These are phyloP conservation scores for Charadrius vociferus DNA, from an alignment of 2,113 vertebrate species.

Conservation along the genomic window DNA sequence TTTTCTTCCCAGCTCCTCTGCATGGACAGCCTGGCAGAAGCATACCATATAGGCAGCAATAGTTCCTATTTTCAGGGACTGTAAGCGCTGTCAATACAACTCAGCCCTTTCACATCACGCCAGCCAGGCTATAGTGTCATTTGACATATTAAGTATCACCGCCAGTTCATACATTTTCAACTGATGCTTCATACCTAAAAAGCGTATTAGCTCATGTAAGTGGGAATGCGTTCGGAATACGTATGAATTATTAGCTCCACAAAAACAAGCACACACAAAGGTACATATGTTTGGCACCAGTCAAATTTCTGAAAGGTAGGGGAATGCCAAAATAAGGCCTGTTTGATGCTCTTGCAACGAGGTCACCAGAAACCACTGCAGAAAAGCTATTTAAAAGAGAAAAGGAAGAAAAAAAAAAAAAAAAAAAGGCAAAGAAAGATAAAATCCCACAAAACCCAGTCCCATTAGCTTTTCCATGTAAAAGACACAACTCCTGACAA, in stretches of 20 bases:
- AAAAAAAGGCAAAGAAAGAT: not conserved
- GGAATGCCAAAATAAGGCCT: not conserved
- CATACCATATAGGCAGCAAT: rapidly evolving
- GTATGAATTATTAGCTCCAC: not conserved
- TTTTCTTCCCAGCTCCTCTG: not conserved
- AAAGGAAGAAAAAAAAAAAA: not conserved
- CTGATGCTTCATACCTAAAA: not conserved
- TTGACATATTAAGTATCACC: not conserved
- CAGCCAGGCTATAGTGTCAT: not conserved
- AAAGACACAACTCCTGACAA: not conserved
- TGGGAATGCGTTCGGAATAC: not conserved
- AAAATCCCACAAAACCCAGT: not conserved
- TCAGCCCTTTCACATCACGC: not conserved
- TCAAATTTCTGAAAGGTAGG: not conserved
- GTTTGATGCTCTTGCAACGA: not conserved
- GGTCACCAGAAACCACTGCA: not conserved
- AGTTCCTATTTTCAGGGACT: not conserved
- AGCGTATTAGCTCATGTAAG: not conserved
- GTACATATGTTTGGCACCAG: not conserved
- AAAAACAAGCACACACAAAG: not conserved
- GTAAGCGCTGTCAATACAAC: not conserved
- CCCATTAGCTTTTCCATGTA: not conserved
- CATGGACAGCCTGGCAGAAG: not conserved
- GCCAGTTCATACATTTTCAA: not conserved
- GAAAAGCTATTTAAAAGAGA: not conserved